Base-by-base conservation (phyloP, 2,888 invertebrate genomes). In the Frankliniella intonsa region DNA sequence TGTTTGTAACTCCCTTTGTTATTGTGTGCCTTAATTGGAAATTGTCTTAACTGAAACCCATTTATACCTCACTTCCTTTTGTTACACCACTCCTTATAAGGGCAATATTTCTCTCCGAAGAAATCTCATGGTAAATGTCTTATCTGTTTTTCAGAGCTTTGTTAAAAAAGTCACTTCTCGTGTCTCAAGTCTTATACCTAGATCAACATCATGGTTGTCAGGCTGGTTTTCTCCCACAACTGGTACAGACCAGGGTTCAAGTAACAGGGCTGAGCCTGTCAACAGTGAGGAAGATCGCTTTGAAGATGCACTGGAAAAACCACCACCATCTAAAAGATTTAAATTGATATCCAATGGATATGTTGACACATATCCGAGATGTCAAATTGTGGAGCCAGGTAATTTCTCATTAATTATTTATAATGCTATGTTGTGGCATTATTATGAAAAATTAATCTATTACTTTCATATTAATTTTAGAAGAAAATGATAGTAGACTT, bases 111-210 rank as follows among this genome's bases (percentile, higher is more conserved):
- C 38, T 38, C 38, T 5, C 38, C 5, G 38, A 38, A 38, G 38
- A 17, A 7, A 11, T 17, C 14, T 5, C 1, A 7, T 17, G 7
- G 62, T 62, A 10, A 62, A 7, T 14, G 17, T 62, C 14, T 62
- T 62, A 62, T 62, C 17, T 55, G 55, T 82, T 51, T 90, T 90
- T 80, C 89, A 93, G 93, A 93, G 93, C 38, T 92, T 94, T 87
- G 92, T 93, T 83, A 91, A 90, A 86, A 93, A 92, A 89, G 90
- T 93, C 82, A 91, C 91, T 84, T 91, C 91, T 83, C 90, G 90
- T 85, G 90, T 93, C 82, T 90, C 92, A 5, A 91, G 91, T 82
- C 88, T 93, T 55, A 89, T 93, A 85, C 92, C 93, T 27, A 90
- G 91, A 82, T 90, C 91, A 82, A 81, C 82, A 69, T 87, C 88